Conservation (phyloP, 1,140 invertebrate species). For the Brachionus sp. region DNA sequence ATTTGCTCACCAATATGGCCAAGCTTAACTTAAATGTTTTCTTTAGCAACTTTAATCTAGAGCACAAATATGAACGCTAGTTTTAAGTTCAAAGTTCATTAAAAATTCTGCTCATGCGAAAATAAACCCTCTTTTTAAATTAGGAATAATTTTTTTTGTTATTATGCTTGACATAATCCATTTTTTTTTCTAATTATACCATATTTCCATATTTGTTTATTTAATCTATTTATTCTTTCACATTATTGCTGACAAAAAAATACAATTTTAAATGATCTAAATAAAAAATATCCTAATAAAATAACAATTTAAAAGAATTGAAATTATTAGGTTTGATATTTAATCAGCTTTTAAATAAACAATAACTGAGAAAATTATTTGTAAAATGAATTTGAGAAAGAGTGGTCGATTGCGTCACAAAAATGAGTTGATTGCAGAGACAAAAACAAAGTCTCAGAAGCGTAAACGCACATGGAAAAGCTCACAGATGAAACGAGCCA, state of each 20-base stretch:
- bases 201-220: not conserved
- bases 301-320: too few species aligned
- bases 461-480: not conserved
- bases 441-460: not conserved
- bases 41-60: not conserved
- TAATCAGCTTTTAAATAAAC: too few species aligned
- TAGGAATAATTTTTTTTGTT: not conserved
- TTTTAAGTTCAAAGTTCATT: not conserved
- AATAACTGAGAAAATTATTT: too few species aligned
- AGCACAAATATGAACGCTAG: not conserved
- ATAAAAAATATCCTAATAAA: too few species aligned
- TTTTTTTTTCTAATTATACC: not conserved
- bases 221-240: not conserved
- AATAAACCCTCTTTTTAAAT: not conserved
- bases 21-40: not conserved
- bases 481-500: slow-evolving; percentile 3
- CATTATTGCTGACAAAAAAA: too few species aligned
- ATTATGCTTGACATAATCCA: not conserved
- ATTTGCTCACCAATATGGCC: not conserved
- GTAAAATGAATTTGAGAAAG: not conserved
- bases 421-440: not conserved
- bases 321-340: too few species aligned
- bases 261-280: too few species aligned
- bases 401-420: not conserved
- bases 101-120: not conserved